Conservation (phyloP, 2,797 vertebrate species). For the Siniperca undulata region DNA sequence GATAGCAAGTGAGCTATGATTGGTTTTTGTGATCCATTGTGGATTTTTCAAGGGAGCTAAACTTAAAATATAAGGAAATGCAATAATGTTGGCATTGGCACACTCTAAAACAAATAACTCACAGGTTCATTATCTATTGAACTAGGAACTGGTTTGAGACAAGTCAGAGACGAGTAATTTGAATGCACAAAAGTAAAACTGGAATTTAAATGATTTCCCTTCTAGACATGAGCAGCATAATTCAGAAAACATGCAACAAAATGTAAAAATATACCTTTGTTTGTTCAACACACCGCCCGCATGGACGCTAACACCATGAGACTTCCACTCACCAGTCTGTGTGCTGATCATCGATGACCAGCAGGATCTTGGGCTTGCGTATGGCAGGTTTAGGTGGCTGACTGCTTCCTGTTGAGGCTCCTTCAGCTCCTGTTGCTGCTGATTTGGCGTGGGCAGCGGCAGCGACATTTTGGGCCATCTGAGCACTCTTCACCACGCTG, state of each 20-base stretch:
- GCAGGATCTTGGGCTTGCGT: slow-evolving; percentile 92
- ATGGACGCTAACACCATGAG: neutral
- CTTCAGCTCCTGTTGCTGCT: slow-evolving; percentile 64
- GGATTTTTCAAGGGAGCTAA: slow-evolving; percentile 9
- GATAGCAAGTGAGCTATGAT: neutral
- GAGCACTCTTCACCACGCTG: slow-evolving; percentile 93
- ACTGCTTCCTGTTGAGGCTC: slow-evolving; percentile 47
- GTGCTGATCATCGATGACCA: slow-evolving; percentile 93
- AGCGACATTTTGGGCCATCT: slow-evolving; percentile 82
- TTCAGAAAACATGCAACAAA: neutral
- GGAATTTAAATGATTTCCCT: neutral
- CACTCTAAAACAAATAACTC: neutral
- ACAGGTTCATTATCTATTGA: slow-evolving; percentile 1
- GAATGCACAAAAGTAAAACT: neutral
- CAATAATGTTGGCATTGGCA: neutral
- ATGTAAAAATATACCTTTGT: neutral
- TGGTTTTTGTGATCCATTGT: neutral
- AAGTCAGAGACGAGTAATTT: neutral
- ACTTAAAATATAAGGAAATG: slow-evolving; percentile 11
- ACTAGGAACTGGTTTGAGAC: neutral
- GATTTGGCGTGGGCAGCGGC: slow-evolving; percentile 83
- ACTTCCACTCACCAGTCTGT: slow-evolving; percentile 93
- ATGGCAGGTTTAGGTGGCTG: slow-evolving; percentile 75
- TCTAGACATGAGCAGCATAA: neutral
- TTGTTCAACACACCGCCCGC: neutral